A percentile compares a stretch with the other conserved stretches of the same genome.
These are phyloP conservation scores for Petrocephalus microphthalmus DNA, from an alignment of 2,113 vertebrate genomes.

Conservation along the genomic window DNA sequence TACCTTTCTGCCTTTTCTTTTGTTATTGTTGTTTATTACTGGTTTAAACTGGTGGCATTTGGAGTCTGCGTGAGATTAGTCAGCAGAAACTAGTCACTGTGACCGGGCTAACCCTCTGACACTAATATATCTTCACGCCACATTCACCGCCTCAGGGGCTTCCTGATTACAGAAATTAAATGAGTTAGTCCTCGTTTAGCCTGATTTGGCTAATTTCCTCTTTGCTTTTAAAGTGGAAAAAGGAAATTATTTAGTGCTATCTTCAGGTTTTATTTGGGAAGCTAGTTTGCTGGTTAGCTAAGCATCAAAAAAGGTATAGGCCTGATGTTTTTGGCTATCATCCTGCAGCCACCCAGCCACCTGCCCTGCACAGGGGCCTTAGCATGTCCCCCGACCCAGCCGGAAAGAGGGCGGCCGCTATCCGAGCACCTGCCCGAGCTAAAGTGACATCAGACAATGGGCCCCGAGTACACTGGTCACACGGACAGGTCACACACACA, in stretches of 20 bases:
- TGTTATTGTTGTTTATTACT: neutral
- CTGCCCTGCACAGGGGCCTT: neutral
- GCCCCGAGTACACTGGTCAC: neutral
- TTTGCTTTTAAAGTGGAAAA: neutral
- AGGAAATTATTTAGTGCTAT: neutral
- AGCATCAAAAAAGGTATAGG: neutral
- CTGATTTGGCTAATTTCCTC: neutral
- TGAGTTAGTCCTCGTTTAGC: neutral
- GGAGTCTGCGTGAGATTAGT: neutral
- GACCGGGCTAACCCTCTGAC: neutral
- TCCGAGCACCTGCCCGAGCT: neutral
- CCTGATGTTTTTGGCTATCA: neutral
- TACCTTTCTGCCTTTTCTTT: neutral
- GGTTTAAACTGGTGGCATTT: neutral
- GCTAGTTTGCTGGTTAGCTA: neutral
- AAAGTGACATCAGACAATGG: constrained; percentile 5
- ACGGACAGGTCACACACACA: neutral
- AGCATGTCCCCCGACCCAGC: neutral
- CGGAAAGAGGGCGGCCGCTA: neutral
- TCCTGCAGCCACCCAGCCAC: neutral
- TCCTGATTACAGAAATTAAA: neutral
- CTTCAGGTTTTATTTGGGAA: neutral
- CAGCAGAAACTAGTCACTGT: neutral
- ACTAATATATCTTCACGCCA: neutral
- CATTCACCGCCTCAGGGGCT: neutral